These are phyloP conservation scores for Rhodophaea formosa DNA, from an alignment of 2,888 invertebrate genomes.

Conservation along the genomic window DNA sequence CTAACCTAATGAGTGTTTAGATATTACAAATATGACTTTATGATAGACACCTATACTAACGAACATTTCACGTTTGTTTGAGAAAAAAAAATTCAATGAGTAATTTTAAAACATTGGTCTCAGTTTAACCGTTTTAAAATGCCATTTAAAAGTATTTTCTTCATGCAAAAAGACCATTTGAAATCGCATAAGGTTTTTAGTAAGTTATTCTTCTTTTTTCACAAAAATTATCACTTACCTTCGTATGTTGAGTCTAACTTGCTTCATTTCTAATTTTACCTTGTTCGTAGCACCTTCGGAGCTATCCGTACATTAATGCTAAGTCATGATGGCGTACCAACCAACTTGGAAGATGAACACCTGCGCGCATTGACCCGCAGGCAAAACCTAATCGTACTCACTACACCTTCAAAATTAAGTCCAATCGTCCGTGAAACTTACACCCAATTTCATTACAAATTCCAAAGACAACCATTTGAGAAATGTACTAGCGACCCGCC, in stretches of 20 bases:
- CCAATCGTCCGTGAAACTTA: constrained; percentile 12
- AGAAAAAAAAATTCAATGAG: too few relatives aligned
- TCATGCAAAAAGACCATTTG: too few relatives aligned
- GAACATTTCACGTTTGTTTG: too few relatives aligned
- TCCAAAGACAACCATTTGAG: constrained; percentile 22
- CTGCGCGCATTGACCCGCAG: background rate
- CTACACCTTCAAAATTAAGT: constrained; percentile 8
- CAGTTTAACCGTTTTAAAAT: too few relatives aligned
- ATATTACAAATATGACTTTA: background rate
- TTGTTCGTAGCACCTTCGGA: background rate
- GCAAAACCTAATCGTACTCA: background rate
- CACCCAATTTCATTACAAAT: constrained; percentile 20
- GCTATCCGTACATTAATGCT: background rate
- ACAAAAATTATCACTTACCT: too few relatives aligned
- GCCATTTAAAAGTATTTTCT: too few relatives aligned
- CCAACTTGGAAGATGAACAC: background rate
- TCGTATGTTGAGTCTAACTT: too few relatives aligned
- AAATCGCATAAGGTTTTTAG: too few relatives aligned
- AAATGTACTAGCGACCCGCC: constrained; percentile 37
- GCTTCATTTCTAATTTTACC: too few relatives aligned
- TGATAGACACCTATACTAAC: too few relatives aligned
- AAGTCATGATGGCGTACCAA: background rate
- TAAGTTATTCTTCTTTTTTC: too few relatives aligned
- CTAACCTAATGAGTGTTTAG: background rate
- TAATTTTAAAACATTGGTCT: too few relatives aligned